Evolutionary conservation across 1,140 invertebrate genomes (phyloP).

Genomic region (Vollenhovia emeryi): DNA sequence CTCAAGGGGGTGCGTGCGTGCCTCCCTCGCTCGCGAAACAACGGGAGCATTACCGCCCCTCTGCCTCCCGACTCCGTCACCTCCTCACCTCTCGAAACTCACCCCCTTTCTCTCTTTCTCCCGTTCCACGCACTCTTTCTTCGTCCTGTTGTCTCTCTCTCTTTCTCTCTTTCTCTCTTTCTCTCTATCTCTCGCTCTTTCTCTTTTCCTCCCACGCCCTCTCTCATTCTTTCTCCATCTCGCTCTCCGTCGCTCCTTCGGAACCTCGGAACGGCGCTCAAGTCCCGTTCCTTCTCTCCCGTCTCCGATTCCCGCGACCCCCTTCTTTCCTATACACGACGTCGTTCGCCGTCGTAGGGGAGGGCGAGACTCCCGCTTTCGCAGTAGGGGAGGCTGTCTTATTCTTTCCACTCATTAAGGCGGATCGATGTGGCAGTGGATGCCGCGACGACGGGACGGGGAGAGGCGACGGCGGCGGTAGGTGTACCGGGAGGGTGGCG

Average conservation of each 20-base stretch:
- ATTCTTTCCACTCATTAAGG: slow-evolving; percentile 86
- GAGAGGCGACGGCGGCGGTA: slow-evolving; percentile 63
- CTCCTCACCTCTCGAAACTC: slow-evolving; percentile 76
- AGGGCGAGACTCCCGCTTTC: slow-evolving; percentile 72
- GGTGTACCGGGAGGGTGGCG: slow-evolving; percentile 46
- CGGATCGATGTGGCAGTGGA: slow-evolving; percentile 85
- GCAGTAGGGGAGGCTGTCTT: slow-evolving; percentile 81
- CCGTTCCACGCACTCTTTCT: slow-evolving; percentile 72
- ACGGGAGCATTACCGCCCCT: slow-evolving; percentile 82
- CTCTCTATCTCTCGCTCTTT: slow-evolving; percentile 24
- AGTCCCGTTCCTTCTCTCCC: slow-evolving; percentile 68
- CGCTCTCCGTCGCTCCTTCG: slow-evolving; percentile 28
- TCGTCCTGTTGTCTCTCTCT: slow-evolving; percentile 66
- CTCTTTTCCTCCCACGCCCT: too few relatives aligned
- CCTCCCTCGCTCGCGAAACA: slow-evolving; percentile 82
- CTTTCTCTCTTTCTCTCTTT: slow-evolving; percentile 35
- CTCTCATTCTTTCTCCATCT: slow-evolving; percentile 43
- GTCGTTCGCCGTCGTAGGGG: slow-evolving; percentile 69
- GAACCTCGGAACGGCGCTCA: slow-evolving; percentile 43
- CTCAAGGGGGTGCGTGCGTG: slow-evolving; percentile 78
- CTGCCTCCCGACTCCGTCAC: slow-evolving; percentile 72
- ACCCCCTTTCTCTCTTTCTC: slow-evolving; percentile 63
- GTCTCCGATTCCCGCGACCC: slow-evolving; percentile 75
- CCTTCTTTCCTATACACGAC: slow-evolving; percentile 78
- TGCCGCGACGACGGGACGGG: slow-evolving; percentile 73